phyloP scores from a whole-genome alignment of 2,113 vertebrate species.

The Neolamprologus caudopunctatus region DNA sequence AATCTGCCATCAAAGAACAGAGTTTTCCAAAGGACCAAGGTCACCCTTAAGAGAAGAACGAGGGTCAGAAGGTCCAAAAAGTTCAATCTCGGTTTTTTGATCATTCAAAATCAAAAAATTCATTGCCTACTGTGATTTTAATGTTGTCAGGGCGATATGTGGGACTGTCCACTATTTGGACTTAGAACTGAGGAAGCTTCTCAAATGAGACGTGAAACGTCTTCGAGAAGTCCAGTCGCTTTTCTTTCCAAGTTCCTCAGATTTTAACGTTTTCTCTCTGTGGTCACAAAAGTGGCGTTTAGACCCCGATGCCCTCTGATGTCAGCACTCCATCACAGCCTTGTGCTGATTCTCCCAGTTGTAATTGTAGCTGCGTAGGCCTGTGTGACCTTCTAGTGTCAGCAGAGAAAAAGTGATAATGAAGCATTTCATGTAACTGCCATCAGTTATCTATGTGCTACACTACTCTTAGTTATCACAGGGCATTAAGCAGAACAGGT shows the following conservation, averaged over 20 bases:
- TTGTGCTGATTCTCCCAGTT: background rate
- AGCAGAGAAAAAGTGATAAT: slow-evolving; percentile 14
- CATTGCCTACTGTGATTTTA: accelerated
- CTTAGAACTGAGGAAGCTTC: background rate
- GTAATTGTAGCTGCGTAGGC: background rate
- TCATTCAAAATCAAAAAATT: background rate
- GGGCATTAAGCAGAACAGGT: background rate
- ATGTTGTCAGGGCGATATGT: background rate
- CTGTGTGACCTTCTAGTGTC: slow-evolving; percentile 33
- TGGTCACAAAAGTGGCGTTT: background rate
- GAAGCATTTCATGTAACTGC: background rate
- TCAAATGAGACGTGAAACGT: background rate
- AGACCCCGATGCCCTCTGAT: background rate
- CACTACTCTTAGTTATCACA: slow-evolving; percentile 6
- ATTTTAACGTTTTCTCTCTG: background rate
- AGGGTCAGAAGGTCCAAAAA: background rate
- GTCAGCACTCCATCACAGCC: background rate
- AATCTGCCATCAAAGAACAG: background rate
- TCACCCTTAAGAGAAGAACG: background rate
- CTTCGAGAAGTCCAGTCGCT: background rate
- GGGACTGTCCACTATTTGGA: background rate
- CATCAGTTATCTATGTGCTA: background rate
- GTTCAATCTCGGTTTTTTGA: accelerated
- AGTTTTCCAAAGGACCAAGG: background rate
- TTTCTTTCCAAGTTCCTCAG: background rate